Percentiles rank a stretch among this genome's conserved stretches.
Conservation (phyloP, 2,113 vertebrate genomes). For the Stomatorhinus ivindoensis region DNA sequence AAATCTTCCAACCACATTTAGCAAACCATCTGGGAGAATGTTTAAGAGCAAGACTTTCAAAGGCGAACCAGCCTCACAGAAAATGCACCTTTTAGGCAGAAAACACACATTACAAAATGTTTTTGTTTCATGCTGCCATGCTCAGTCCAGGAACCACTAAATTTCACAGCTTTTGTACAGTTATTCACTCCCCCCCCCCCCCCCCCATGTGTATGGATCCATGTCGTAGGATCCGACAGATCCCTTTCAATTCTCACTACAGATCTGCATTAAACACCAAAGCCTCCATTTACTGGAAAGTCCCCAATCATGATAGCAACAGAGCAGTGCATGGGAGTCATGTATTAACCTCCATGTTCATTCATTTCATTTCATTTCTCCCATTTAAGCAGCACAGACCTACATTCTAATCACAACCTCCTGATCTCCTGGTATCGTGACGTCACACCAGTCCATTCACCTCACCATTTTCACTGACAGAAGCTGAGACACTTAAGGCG, state of each 20-base stretch:
- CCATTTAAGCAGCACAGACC: neutral
- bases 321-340: neutral
- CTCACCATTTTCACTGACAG: conserved; percentile 47
- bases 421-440: neutral
- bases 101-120: neutral
- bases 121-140: neutral
- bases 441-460: neutral
- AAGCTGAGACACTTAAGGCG: conserved; percentile 74
- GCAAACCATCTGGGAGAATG: conserved; percentile 4
- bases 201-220: neutral
- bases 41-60: neutral
- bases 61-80: neutral
- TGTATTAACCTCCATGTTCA: neutral
- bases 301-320: neutral
- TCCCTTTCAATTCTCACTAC: neutral
- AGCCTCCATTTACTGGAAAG: neutral
- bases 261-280: neutral
- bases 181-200: neutral
- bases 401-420: neutral
- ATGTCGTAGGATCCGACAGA: neutral
- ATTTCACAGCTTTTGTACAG: neutral
- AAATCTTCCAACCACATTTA: neutral
- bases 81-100: neutral
- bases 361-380: neutral
- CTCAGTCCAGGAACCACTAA: neutral